Evolutionary conservation across 2,113 vertebrate species (phyloP).

Genomic region (Seriola rivoliana): DNA sequence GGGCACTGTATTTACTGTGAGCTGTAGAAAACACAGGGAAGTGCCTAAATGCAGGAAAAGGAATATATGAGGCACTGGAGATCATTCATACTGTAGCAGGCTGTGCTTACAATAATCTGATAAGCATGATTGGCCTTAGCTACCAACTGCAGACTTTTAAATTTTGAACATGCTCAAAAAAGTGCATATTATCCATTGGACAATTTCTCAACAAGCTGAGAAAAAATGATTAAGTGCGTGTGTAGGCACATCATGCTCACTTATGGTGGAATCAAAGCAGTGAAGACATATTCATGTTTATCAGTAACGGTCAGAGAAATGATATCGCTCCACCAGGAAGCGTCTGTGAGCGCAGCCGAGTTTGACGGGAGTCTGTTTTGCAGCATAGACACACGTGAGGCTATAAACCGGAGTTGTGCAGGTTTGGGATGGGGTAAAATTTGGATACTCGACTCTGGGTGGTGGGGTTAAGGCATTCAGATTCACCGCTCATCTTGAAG

Average conservation of each 20-base stretch:
- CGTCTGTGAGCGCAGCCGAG: slow-evolving; percentile 27
- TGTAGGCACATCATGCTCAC: slow-evolving; percentile 71
- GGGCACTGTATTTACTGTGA: slow-evolving; percentile 44
- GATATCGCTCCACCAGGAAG: not conserved
- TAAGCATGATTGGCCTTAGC: slow-evolving; percentile 40
- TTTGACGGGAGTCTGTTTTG: slow-evolving; percentile 14
- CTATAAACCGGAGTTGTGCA: slow-evolving; percentile 91
- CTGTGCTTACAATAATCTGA: slow-evolving; percentile 46
- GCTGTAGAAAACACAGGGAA: slow-evolving; percentile 23
- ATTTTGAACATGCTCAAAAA: slow-evolving; percentile 67
- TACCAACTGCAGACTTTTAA: slow-evolving; percentile 41
- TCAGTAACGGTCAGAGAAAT: slow-evolving; percentile 16
- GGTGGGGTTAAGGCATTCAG: slow-evolving; percentile 98
- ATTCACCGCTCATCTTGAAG: slow-evolving; percentile 99
- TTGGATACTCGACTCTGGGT: slow-evolving; percentile 97
- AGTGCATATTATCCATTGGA: slow-evolving; percentile 61
- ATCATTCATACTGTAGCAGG: slow-evolving; percentile 61
- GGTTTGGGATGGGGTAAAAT: slow-evolving; percentile 96
- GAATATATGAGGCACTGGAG: slow-evolving; percentile 73
- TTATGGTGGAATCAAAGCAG: slow-evolving; percentile 38
- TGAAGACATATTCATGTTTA: slow-evolving; percentile 28
- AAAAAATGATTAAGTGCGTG: slow-evolving; percentile 24
- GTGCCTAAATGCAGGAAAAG: slow-evolving; percentile 28
- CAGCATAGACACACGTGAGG: slow-evolving; percentile 13
- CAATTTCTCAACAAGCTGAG: slow-evolving; percentile 51